Base-by-base conservation (phyloP, 2,797 vertebrate genomes). In the Phrynocephalus forsythii region DNA sequence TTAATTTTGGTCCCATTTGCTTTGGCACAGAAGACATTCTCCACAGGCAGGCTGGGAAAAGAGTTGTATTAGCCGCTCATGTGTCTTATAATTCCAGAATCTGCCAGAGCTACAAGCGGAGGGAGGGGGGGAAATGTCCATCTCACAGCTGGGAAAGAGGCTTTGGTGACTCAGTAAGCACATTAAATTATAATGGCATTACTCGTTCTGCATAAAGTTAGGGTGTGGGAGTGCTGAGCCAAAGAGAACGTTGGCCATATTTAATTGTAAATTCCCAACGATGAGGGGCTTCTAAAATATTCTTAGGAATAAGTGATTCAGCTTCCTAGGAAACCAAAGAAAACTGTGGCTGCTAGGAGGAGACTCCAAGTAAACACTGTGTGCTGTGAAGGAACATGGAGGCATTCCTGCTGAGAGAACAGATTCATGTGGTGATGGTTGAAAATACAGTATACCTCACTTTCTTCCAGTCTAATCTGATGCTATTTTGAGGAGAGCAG, bases 241-340 rank as follows among this genome's bases (percentile, higher is more conserved):
- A 60, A 85, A 81, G 83, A 44, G 60, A 82, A 77, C 60, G 72
- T 83, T 82, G 63, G 79, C 71, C 83, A 82, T 56, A 48, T 85
- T 88, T 77, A 82, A 89, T 76, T 76, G 66, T 85, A 56, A 56
- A 85, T 82, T 80, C 83, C 87, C 87, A 85, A 63, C 7, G 69
- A 88, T 85, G 79, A 85, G 78, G 84, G 87, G 79, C 63, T 89
- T 75, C 88, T 84, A 75, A 48, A 79, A 87, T 87, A 90, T 92
- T 1, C 10, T 88, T 69, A 83, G 80, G 6, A 85, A 85, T 83
- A 77, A 85, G 79, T 89, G 87, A 89, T 89, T 89, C 87, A 89
- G 87, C 71, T 77, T 77, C 79, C 87, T 89, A 85, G 84, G 78
- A 77, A 82, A 78, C 79, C 79, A n/a, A 82, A 75, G 79, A 82